Conservation (phyloP, 2,797 vertebrate genomes). For the Sphenopsis melanotis region DNA sequence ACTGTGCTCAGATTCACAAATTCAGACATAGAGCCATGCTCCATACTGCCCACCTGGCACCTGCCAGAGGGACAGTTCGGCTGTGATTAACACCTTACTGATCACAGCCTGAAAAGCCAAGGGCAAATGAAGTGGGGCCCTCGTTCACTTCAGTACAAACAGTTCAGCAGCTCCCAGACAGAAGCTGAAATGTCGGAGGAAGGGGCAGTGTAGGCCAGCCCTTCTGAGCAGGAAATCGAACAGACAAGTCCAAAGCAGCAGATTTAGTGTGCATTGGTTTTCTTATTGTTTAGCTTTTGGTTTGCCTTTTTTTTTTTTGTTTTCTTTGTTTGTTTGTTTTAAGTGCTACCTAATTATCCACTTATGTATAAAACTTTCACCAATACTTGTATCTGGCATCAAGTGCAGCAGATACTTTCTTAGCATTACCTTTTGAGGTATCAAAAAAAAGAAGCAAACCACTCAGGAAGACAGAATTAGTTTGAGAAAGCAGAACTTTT, state of each 20-base stretch:
- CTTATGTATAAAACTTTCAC: neutral
- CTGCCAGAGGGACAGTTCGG: rapidly evolving
- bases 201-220: neutral
- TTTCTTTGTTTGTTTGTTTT: neutral
- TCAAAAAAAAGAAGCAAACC: neutral
- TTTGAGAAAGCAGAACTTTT: neutral
- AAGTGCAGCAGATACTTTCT: neutral
- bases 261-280: rapidly evolving
- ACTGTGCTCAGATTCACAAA: neutral
- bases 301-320: neutral
- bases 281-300: neutral
- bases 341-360: neutral
- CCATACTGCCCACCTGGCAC: neutral
- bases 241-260: neutral
- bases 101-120: neutral
- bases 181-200: neutral
- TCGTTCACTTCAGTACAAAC: neutral
- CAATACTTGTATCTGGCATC: neutral
- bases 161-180: neutral
- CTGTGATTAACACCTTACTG: neutral
- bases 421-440: neutral
- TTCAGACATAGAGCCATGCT: neutral
- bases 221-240: neutral
- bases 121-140: neutral
- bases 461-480: neutral